A percentile compares a stretch with the other conserved stretches of the same genome.
phyloP scores from a whole-genome alignment of 2,113 vertebrate species.

The Sebastes fasciatus region DNA sequence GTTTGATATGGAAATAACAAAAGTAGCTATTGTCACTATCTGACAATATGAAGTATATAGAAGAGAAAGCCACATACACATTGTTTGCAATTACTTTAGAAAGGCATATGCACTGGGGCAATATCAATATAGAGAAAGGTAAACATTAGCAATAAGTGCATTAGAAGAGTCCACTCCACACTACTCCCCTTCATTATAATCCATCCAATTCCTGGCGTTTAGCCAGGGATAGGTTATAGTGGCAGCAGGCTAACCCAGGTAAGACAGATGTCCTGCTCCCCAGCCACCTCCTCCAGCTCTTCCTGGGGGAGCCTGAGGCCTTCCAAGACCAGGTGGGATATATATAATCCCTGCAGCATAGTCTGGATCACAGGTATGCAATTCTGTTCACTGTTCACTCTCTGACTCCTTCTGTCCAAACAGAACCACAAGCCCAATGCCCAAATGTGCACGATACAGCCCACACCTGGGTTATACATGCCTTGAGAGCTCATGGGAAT shows the following conservation, averaged over 20 bases:
- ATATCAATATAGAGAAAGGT: background rate
- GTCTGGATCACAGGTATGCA: slow-evolving; percentile 29
- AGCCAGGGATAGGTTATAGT: slow-evolving; percentile 19
- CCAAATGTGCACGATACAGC: background rate
- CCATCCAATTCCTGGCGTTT: slow-evolving; percentile 7
- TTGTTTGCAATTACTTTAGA: background rate
- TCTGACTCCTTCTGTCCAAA: slow-evolving; percentile 23
- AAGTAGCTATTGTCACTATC: background rate
- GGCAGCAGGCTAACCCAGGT: slow-evolving; percentile 31
- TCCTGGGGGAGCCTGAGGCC: slow-evolving; percentile 8
- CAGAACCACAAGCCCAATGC: background rate
- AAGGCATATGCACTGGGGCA: background rate
- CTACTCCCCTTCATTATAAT: background rate
- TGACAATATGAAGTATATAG: background rate
- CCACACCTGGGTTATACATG: slow-evolving; percentile 1
- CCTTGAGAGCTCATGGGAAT: background rate
- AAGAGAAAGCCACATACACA: background rate
- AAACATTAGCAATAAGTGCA: slow-evolving; percentile 16
- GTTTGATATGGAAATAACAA: background rate
- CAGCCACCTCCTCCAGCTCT: slow-evolving; percentile 10
- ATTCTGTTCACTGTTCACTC: background rate
- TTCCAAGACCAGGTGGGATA: slow-evolving; percentile 38
- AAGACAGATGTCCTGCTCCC: slow-evolving; percentile 43
- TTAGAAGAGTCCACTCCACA: background rate
- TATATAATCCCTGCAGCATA: slow-evolving; percentile 26